Percentiles rank a stretch among this genome's conserved stretches.
phyloP scores from a whole-genome alignment of 2,888 invertebrate species.

The Lepidonotus clava region DNA sequence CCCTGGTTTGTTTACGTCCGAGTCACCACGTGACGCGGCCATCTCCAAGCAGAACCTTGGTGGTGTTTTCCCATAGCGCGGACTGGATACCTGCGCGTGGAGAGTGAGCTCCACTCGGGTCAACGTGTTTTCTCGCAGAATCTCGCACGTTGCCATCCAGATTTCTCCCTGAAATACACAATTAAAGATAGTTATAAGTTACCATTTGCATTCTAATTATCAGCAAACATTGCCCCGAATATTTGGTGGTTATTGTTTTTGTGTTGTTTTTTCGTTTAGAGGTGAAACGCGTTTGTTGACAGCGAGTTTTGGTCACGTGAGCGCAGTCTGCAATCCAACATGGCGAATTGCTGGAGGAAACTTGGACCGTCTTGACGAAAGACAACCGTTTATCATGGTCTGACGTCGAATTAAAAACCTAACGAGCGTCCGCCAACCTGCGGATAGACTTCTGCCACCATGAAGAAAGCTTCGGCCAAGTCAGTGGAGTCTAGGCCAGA shows the following conservation, averaged over 20 bases:
- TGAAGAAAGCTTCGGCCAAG: constrained; percentile 47
- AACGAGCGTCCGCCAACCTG: neutral
- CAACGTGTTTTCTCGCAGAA: constrained; percentile 34
- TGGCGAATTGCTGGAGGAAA: constrained; percentile 23
- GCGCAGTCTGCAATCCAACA: constrained; percentile 11
- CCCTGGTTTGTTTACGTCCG: constrained; percentile 18
- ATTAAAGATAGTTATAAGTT: neutral
- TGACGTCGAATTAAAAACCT: neutral
- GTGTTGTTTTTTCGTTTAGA: neutral
- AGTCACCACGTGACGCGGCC: neutral
- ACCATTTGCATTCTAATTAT: too few relatives aligned
- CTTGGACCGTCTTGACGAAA: neutral
- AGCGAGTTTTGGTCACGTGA: constrained; percentile 6
- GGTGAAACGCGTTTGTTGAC: neutral
- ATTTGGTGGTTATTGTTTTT: too few relatives aligned
- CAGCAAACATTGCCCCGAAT: too few relatives aligned
- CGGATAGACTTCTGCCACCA: constrained; percentile 13
- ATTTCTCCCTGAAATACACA: neutral
- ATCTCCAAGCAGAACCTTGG: neutral
- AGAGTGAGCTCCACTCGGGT: too few relatives aligned
- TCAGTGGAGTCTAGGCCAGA: constrained; percentile 50
- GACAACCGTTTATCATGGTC: neutral
- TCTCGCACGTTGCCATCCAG: neutral
- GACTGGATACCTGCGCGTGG: too few relatives aligned
- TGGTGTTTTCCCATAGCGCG: too few relatives aligned